Percentiles rank a stretch among this genome's conserved stretches.
Conservation (phyloP, 2,888 invertebrate species). For the Amblyteles armatorius region DNA sequence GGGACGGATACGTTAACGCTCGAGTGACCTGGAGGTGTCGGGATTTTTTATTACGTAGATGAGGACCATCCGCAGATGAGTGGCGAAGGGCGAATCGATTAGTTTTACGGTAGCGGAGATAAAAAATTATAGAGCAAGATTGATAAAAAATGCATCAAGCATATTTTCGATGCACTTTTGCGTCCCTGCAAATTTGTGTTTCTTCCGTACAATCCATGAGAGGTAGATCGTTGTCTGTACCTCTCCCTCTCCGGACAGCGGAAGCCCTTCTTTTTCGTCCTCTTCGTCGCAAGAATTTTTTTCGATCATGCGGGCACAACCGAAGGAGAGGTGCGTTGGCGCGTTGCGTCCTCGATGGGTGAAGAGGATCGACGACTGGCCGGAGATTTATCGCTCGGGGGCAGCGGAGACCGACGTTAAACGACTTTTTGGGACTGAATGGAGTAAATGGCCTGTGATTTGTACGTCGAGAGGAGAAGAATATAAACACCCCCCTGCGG, state of each 20-base stretch:
- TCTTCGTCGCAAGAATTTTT: slow-evolving; percentile 11
- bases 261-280: background rate
- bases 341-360: slow-evolving; percentile 36
- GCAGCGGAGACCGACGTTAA: slow-evolving; percentile 79
- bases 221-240: background rate
- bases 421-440: slow-evolving; percentile 79
- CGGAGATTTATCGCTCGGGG: slow-evolving; percentile 78
- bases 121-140: background rate
- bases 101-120: background rate
- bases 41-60: background rate
- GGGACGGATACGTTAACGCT: background rate
- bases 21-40: background rate
- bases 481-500: slow-evolving; percentile 20
- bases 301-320: slow-evolving; percentile 23
- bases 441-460: slow-evolving; percentile 83
- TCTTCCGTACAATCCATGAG: background rate
- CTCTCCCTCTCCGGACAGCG: background rate
- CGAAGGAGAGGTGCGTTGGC: slow-evolving; percentile 21
- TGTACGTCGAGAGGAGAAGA: slow-evolving; percentile 76
- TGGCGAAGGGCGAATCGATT: background rate
- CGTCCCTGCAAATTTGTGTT: background rate
- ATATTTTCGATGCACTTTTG: background rate
- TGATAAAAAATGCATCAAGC: background rate
- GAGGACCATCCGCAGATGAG: background rate
- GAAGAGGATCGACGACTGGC: slow-evolving; percentile 35